Conservation (phyloP, 1,140 invertebrate genomes). For the Asobara japonica region DNA sequence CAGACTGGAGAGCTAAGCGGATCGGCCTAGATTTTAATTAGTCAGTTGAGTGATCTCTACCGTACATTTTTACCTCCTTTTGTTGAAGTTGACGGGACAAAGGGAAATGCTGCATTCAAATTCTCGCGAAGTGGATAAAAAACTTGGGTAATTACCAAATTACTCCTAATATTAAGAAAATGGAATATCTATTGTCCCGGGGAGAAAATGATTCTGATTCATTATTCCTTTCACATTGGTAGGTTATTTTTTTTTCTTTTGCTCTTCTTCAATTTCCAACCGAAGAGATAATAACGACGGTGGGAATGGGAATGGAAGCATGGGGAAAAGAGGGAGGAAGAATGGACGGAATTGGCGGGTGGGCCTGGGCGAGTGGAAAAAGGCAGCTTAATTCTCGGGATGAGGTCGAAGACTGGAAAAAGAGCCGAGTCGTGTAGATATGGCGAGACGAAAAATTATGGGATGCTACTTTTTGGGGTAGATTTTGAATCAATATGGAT, state of each 20-base stretch:
- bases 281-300: neutral
- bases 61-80: neutral
- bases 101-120: neutral
- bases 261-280: neutral
- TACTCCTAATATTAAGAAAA: neutral
- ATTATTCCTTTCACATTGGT: neutral
- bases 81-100: neutral
- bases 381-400: slow-evolving; percentile 1
- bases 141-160: neutral
- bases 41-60: neutral
- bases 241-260: neutral
- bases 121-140: neutral
- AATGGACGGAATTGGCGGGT: neutral
- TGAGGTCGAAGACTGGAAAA: neutral
- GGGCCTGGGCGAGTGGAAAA: neutral
- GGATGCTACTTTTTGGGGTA: no score
- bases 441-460: neutral
- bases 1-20: neutral
- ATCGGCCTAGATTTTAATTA: slow-evolving; percentile 9
- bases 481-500: no score
- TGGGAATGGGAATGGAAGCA: neutral
- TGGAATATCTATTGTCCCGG: neutral
- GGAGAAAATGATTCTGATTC: neutral
- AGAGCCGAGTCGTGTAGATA: neutral
- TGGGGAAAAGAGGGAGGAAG: neutral